A percentile compares a stretch with the other conserved stretches of the same genome.
Conservation (phyloP, 2,888 invertebrate species). For the Junonia oenone region DNA sequence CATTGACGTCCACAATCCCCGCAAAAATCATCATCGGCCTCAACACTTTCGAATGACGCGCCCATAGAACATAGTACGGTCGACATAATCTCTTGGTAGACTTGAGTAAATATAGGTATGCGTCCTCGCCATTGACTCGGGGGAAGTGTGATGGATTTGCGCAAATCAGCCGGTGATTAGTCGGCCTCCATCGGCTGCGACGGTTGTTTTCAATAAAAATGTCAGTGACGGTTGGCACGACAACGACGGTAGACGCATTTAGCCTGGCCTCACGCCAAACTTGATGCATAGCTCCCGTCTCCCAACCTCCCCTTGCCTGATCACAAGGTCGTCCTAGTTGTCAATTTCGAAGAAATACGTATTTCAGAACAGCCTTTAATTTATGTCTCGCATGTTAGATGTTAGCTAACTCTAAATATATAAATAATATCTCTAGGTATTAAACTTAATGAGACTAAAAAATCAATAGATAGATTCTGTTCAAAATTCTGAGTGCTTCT, state of each 20-base stretch:
- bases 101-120: slow-evolving; percentile 58
- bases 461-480: too few species aligned
- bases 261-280: slow-evolving; percentile 68
- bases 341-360: slow-evolving; percentile 26
- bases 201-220: slow-evolving; percentile 77
- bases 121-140: slow-evolving; percentile 77
- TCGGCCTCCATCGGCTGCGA: slow-evolving; percentile 60
- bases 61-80: slow-evolving; percentile 38
- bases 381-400: too few species aligned
- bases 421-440: too few species aligned
- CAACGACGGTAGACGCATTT: slow-evolving; percentile 63
- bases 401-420: too few species aligned
- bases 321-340: slow-evolving; percentile 61
- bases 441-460: too few species aligned
- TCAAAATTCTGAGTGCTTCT: too few species aligned
- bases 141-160: slow-evolving; percentile 68
- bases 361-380: background rate
- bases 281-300: slow-evolving; percentile 57
- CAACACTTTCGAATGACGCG: slow-evolving; percentile 38
- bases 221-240: slow-evolving; percentile 64
- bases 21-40: slow-evolving; percentile 2
- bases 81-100: slow-evolving; percentile 43
- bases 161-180: slow-evolving; percentile 57
- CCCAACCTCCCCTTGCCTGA: slow-evolving; percentile 51
- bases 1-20: background rate